These are phyloP conservation scores for Microcaecilia unicolor DNA, from an alignment of 2,797 vertebrate species.

Conservation along the genomic window DNA sequence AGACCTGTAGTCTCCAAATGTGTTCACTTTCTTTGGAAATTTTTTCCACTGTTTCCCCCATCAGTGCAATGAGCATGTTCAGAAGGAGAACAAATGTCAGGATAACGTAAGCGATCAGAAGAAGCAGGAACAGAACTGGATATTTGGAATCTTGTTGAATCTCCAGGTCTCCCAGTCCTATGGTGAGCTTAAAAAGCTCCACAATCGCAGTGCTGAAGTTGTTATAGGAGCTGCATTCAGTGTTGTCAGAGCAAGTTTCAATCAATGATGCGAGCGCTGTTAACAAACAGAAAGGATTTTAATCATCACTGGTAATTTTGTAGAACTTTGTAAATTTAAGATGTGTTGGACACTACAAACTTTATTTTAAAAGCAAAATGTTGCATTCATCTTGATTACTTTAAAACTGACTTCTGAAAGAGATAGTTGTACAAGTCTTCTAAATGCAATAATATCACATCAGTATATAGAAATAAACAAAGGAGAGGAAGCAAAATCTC, in stretches of 20 bases:
- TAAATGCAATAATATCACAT: too few species aligned
- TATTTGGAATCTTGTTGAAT: conserved; percentile 66
- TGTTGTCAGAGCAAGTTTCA: conserved; percentile 28
- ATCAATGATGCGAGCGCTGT: conserved; percentile 60
- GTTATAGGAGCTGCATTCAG: conserved; percentile 45
- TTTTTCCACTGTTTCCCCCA: conserved; percentile 67
- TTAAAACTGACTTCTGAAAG: too few species aligned
- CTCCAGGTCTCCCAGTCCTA: conserved; percentile 62
- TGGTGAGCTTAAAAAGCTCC: conserved; percentile 65
- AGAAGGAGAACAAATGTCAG: conserved; percentile 66
- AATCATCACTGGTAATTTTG: too few species aligned
- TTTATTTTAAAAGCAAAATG: too few species aligned
- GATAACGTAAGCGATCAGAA: conserved; percentile 61
- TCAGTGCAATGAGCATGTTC: conserved; percentile 65
- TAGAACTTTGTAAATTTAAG: too few species aligned
- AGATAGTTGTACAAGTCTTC: too few species aligned
- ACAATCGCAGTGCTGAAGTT: conserved; percentile 51
- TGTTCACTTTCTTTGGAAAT: conserved; percentile 66
- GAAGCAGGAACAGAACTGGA: conserved; percentile 58
- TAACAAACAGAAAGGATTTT: conserved; percentile 1
- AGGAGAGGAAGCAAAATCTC: too few species aligned
- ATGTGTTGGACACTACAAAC: too few species aligned
- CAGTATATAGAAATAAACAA: too few species aligned
- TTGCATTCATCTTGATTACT: too few species aligned
- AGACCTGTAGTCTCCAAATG: conserved; percentile 67